Conservation (phyloP, 2,888 invertebrate genomes). For the Myopa tessellatipennis region DNA sequence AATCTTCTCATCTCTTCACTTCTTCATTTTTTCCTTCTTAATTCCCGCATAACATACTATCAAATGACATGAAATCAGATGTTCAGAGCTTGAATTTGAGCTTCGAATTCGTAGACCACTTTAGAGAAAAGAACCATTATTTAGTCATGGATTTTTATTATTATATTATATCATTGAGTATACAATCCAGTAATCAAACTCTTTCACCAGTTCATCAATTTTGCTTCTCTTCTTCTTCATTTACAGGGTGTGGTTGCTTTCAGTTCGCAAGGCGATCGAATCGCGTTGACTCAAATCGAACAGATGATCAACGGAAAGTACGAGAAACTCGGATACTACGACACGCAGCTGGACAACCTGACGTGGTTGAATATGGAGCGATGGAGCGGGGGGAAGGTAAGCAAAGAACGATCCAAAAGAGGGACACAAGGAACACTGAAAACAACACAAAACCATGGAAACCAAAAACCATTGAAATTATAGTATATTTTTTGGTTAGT, state of each 20-base stretch:
- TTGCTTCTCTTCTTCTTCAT: conserved; percentile 19
- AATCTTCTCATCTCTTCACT: no score
- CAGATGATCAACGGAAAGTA: conserved; percentile 96
- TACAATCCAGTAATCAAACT: neutral
- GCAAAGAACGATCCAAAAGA: conserved; percentile 23
- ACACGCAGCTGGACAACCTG: conserved; percentile 93
- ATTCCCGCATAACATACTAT: no score
- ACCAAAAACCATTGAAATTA: neutral
- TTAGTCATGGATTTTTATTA: no score
- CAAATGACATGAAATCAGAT: no score
- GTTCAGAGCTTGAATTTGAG: no score
- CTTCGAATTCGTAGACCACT: no score
- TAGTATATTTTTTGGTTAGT: neutral
- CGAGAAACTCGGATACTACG: conserved; percentile 93
- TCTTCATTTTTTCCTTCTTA: neutral
- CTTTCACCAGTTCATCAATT: neutral
- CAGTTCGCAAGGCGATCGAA: conserved; percentile 97
- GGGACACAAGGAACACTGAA: no score
- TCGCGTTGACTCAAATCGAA: conserved; percentile 97
- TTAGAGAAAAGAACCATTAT: no score
- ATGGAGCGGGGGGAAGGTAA: conserved; percentile 82
- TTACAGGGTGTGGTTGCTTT: conserved; percentile 95
- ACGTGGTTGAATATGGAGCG: conserved; percentile 92
- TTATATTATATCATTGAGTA: no score
- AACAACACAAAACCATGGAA: neutral